Evolutionary conservation across 2,113 vertebrate species (phyloP).

Genomic region (Syrmaticus mikado): DNA sequence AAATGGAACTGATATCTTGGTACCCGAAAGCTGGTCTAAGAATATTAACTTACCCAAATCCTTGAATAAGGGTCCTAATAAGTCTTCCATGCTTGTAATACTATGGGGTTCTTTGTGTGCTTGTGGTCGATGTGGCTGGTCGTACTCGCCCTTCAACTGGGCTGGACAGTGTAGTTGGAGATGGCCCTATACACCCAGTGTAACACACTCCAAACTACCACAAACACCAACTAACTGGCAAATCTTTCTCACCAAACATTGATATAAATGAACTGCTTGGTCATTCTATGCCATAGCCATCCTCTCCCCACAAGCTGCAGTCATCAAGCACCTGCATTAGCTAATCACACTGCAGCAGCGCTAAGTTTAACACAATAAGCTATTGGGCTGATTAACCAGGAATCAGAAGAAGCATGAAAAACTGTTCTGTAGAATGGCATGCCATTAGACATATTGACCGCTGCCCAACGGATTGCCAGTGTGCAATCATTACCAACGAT

Average conservation of each 20-base stretch:
- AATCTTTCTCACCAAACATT: not conserved
- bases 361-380: not conserved
- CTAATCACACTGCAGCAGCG: not conserved
- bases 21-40: not conserved
- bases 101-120: not conserved
- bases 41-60: not conserved
- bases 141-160: too few relatives aligned
- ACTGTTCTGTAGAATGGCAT: not conserved
- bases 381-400: too few relatives aligned
- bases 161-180: not conserved
- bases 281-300: not conserved
- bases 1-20: not conserved
- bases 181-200: not conserved
- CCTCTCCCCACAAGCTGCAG: not conserved
- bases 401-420: too few relatives aligned
- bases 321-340: not conserved
- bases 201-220: not conserved
- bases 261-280: not conserved
- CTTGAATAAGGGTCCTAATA: not conserved
- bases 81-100: not conserved
- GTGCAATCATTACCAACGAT: not conserved
- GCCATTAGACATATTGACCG: not conserved
- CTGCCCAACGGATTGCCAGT: not conserved
- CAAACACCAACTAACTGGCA: not conserved
- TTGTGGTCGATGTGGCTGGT: not conserved